Percentiles rank a stretch among this genome's conserved stretches.
Conservation (phyloP, 2,888 invertebrate genomes). For the Blastobasis lacticolella region DNA sequence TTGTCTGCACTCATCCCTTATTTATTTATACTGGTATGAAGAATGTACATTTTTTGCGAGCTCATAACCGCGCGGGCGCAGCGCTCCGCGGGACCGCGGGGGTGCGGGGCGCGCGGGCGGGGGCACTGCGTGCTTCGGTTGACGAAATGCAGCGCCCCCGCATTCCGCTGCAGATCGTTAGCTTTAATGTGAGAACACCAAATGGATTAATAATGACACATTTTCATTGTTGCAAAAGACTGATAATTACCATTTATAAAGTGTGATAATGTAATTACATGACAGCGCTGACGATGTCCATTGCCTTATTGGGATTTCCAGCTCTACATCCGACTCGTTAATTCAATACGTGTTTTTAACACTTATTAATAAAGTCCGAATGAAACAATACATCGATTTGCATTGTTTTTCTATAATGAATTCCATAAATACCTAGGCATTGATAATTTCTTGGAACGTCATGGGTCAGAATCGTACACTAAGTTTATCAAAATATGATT, state of each 20-base stretch:
- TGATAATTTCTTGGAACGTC: too few species aligned
- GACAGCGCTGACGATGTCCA: too few species aligned
- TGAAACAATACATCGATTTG: too few species aligned
- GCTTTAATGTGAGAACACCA: slow-evolving; percentile 52
- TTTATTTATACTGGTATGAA: slow-evolving; percentile 71
- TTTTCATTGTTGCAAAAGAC: slow-evolving; percentile 17
- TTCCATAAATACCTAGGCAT: too few species aligned
- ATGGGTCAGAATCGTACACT: too few species aligned
- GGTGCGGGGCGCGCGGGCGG: too few species aligned
- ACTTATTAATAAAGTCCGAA: too few species aligned
- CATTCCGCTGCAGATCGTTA: slow-evolving; percentile 56
- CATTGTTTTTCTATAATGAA: too few species aligned
- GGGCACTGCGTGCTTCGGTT: slow-evolving; percentile 62
- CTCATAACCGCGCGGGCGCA: slow-evolving; percentile 55
- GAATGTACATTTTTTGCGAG: slow-evolving; percentile 60
- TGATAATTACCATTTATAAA: slow-evolving; percentile 1
- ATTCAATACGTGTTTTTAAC: too few species aligned
- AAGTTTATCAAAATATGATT: too few species aligned
- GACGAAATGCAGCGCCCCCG: slow-evolving; percentile 55
- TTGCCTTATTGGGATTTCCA: too few species aligned
- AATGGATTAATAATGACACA: slow-evolving; percentile 38
- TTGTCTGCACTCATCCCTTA: slow-evolving; percentile 66
- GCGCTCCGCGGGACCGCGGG: slow-evolving; percentile 17
- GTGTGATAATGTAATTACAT: slow-evolving; percentile 4
- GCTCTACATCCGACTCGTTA: neutral